Evolutionary conservation across 2,113 vertebrate genomes (phyloP).

Genomic region (Centrocercus urophasianus): DNA sequence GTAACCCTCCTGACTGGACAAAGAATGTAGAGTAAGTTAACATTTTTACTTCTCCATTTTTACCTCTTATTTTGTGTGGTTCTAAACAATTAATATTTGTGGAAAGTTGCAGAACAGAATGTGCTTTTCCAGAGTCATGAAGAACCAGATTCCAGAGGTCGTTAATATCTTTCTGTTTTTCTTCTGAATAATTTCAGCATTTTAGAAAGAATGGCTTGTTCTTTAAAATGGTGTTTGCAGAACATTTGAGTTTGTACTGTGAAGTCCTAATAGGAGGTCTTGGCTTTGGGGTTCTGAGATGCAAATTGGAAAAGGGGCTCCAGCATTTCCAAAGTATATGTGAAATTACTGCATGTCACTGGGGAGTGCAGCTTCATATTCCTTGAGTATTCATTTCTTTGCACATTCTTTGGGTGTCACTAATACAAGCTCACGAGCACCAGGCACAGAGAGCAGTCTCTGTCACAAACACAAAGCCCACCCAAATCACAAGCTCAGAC

Average conservation of each 20-base stretch:
- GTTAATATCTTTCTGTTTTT: background rate
- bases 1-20: constrained; percentile 95
- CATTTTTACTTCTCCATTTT: constrained; percentile 2
- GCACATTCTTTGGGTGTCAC: background rate
- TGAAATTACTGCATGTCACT: background rate
- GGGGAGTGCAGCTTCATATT: background rate
- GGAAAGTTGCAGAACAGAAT: background rate
- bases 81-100: background rate
- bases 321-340: background rate
- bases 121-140: background rate
- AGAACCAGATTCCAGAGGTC: background rate
- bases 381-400: background rate
- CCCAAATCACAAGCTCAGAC: background rate
- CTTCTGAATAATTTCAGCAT: background rate
- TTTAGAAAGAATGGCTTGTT: background rate
- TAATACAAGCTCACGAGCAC: background rate
- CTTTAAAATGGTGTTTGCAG: background rate
- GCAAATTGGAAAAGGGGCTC: background rate
- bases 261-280: background rate
- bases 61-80: background rate
- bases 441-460: background rate
- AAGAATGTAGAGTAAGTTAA: constrained; percentile 98
- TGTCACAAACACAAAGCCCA: background rate
- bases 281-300: background rate
- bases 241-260: background rate